Base-by-base conservation (phyloP, 1,140 invertebrate genomes). In the Nomia melanderi region DNA sequence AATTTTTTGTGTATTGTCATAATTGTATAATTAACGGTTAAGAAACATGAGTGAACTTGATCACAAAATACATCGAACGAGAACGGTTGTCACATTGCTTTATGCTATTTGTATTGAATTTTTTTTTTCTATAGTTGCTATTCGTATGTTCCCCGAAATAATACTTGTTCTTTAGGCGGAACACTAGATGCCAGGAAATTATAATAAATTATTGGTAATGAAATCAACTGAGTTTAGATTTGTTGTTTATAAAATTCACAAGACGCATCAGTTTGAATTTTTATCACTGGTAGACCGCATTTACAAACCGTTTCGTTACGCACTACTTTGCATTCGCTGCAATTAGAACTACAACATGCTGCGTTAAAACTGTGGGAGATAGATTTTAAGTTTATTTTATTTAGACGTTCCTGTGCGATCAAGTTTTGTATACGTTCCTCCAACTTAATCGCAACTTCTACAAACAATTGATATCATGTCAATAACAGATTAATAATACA, bases 401-500 rank as follows among this genome's bases (percentile, higher is more conserved):
- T 23, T 11, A 83, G 56, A 54, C 65, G 81, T 8, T 78, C 65
- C 25, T 83, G 39, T 25, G 59, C 53, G 14, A 83, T 41, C 11
- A 82, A 25, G 25, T 54, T 57, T 44, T 83, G 81, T 82, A 83
- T 83, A 4, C 63, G 31, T 41, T 62, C 82, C 50, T 83, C 54
- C n/a, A 83, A 60, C 56, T 83, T 66, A 29, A 79, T 27, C 23
- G 76, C 81, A 31, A 53, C 41, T 33, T 70, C 81, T 83, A 66
- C 31, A 66, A 78, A 56, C 5, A 59, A 78, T 12, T 29, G 44
- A n/a, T 12, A 54, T 27, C 12, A 56, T 17, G 17, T 29, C 3
- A 56, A 29, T 29, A 56, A 0, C 6, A 12, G 3, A 41, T n/a
- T 2, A n/a, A 11, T 41, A 29, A 36, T 50, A n/a, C 17, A 8